These are phyloP conservation scores for Ochropleura plecta DNA, from an alignment of 2,888 invertebrate species.

Conservation along the genomic window DNA sequence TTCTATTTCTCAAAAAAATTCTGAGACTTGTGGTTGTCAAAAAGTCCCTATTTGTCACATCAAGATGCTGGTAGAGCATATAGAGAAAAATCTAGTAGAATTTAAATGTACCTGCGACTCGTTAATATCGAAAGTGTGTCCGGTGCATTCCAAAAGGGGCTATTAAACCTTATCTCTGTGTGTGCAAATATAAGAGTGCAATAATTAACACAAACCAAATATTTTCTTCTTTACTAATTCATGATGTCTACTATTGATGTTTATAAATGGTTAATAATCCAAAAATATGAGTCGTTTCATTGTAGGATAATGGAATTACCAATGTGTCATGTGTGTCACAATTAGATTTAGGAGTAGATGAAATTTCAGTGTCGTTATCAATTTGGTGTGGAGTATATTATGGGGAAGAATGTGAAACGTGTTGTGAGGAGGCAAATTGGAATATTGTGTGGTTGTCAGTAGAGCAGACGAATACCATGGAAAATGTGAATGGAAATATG, in stretches of 20 bases:
- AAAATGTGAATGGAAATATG: background rate
- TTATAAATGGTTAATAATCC: conserved; percentile 18
- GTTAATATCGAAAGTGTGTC: conserved; percentile 79
- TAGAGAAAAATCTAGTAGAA: conserved; percentile 79
- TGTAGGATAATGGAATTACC: background rate
- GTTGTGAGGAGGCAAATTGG: background rate
- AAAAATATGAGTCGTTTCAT: conserved; percentile 28
- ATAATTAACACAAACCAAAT: background rate
- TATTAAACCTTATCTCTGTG: conserved; percentile 15
- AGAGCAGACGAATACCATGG: background rate
- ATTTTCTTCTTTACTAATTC: conserved; percentile 9
- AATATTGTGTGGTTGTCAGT: background rate
- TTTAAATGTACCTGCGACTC: conserved; percentile 85
- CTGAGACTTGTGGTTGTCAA: conserved; percentile 78
- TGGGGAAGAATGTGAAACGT: background rate
- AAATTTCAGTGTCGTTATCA: background rate
- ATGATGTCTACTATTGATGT: conserved; percentile 15
- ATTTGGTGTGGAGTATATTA: background rate
- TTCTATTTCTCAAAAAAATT: conserved; percentile 22
- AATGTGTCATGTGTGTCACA: background rate
- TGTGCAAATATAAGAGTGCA: background rate
- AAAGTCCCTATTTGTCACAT: conserved; percentile 86
- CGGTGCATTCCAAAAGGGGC: conserved; percentile 75
- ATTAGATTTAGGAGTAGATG: background rate
- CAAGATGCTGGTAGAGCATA: conserved; percentile 85